Conservation (phyloP, 2,113 vertebrate genomes). For the Mesembrinibis cayennensis region DNA sequence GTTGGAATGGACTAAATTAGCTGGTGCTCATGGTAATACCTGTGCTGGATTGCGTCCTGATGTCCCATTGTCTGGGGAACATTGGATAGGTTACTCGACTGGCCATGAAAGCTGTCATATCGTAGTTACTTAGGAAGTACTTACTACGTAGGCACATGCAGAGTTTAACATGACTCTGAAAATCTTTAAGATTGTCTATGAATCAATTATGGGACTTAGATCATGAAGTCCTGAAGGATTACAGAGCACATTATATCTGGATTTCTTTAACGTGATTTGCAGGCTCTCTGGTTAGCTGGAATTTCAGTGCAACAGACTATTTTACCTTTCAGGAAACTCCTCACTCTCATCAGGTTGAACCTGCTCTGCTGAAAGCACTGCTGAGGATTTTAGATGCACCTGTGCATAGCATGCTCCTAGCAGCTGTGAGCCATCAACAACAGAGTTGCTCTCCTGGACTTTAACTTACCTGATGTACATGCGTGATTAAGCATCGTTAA, state of each 20-base stretch:
- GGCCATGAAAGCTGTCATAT: neutral
- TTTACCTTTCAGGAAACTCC: neutral
- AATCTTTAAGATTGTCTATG: neutral
- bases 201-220: neutral
- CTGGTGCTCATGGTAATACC: rapidly evolving
- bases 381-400: neutral
- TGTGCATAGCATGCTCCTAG: rapidly evolving
- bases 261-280: neutral
- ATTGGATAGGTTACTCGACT: neutral
- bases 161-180: neutral
- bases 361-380: neutral
- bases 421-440: neutral
- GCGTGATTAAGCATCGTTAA: neutral
- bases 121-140: neutral
- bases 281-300: neutral
- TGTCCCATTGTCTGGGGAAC: neutral
- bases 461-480: neutral
- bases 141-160: rapidly evolving
- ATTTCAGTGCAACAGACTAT: neutral
- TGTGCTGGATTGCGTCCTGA: neutral
- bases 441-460: neutral
- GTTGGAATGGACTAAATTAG: neutral
- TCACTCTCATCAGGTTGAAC: neutral
- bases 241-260: neutral
- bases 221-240: neutral